Percentiles rank a stretch among this genome's conserved stretches.
phyloP scores from a whole-genome alignment of 1,140 invertebrate species.

The Cydia pomonella region DNA sequence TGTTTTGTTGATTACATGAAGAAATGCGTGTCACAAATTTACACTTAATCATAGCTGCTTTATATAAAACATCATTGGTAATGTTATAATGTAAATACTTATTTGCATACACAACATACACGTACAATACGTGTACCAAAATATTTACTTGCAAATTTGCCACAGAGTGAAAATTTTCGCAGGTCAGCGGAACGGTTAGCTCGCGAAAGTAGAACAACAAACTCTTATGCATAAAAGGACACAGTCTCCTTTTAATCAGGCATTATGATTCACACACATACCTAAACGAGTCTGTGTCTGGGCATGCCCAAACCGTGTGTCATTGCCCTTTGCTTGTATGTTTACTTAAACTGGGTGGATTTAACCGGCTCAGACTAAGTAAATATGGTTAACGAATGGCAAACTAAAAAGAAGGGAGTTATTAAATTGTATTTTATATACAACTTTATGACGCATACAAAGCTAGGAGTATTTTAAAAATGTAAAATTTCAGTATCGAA shows the following conservation, averaged over 20 bases:
- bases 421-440: background rate
- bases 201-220: slow-evolving; percentile 16
- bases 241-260: slow-evolving; percentile 23
- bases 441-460: background rate
- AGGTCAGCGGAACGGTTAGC: slow-evolving; percentile 3
- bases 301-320: slow-evolving; percentile 13
- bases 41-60: no score
- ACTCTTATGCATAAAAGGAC: slow-evolving; percentile 12
- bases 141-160: slow-evolving; percentile 16
- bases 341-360: slow-evolving; percentile 7
- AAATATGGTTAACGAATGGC: background rate
- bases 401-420: background rate
- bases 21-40: no score
- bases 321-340: slow-evolving; percentile 11
- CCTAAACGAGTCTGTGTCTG: slow-evolving; percentile 1
- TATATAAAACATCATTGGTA: no score
- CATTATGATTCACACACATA: slow-evolving; percentile 23
- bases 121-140: background rate
- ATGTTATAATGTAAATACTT: no score
- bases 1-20: no score
- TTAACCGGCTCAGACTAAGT: background rate
- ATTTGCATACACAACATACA: background rate
- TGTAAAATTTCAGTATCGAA: no score
- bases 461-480: no score
- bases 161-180: background rate